phyloP scores from a whole-genome alignment of 1,140 invertebrate species.

The Drosophila virilis region DNA sequence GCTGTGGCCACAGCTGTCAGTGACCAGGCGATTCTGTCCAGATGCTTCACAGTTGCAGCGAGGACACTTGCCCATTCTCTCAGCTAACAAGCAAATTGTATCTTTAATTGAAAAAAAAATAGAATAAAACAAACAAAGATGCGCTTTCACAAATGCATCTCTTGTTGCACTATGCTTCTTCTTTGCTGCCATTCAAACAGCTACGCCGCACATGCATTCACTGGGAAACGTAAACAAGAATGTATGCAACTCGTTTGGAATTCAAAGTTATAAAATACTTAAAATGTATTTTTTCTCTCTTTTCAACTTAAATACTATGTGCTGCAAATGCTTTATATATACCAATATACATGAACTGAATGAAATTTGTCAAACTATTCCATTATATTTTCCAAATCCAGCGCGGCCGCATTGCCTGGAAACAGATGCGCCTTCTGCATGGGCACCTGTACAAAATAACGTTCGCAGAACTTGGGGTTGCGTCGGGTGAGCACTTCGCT shows the following conservation, averaged over 20 bases:
- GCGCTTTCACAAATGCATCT: constrained; percentile 27
- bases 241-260: not conserved
- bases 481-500: constrained; percentile 61
- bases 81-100: not conserved
- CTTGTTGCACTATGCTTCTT: constrained; percentile 40
- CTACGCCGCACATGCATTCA: constrained; percentile 10
- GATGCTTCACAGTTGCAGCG: constrained; percentile 57
- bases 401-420: constrained; percentile 66
- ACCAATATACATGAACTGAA: constrained; percentile 25
- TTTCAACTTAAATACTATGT: not conserved
- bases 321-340: constrained; percentile 41
- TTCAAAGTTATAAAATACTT: not conserved
- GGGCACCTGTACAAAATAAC: constrained; percentile 81
- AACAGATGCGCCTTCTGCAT: constrained; percentile 70
- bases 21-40: constrained; percentile 85
- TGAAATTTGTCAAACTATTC: constrained; percentile 19
- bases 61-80: constrained; percentile 56
- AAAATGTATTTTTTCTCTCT: not conserved
- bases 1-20: constrained; percentile 86
- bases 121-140: too few relatives aligned
- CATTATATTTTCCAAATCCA: constrained; percentile 59
- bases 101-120: not conserved
- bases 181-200: constrained; percentile 38
- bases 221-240: constrained; percentile 12
- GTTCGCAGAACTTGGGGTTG: constrained; percentile 70